Evolutionary conservation across 2,797 vertebrate species (phyloP).

Genomic region (Sebastes taczanowskii): DNA sequence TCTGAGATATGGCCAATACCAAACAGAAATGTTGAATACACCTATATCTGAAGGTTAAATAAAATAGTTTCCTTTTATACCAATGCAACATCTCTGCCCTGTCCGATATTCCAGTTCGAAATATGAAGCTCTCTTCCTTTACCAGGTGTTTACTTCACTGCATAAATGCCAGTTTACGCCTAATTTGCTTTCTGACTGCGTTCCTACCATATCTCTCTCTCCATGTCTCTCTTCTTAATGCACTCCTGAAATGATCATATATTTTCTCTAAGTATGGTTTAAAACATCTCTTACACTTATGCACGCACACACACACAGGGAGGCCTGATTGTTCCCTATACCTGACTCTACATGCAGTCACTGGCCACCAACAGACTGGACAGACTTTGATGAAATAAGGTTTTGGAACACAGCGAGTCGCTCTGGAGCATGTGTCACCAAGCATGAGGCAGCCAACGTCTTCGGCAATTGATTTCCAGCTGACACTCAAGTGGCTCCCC

Average conservation of each 20-base stretch:
- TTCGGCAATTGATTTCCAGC: conserved; percentile 77
- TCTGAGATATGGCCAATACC: conserved; percentile 20
- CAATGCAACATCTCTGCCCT: neutral
- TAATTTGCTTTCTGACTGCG: conserved; percentile 29
- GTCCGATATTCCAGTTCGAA: conserved; percentile 18
- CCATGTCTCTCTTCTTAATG: conserved; percentile 2
- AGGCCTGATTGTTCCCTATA: neutral
- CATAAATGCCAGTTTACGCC: conserved; percentile 51
- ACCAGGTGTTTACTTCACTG: conserved; percentile 33
- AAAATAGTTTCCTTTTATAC: conserved; percentile 17
- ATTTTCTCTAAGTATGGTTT: neutral
- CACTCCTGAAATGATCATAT: neutral
- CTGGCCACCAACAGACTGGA: neutral
- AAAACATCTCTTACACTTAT: neutral
- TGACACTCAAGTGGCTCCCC: conserved; percentile 66
- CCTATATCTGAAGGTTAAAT: conserved; percentile 12
- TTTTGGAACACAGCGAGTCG: conserved; percentile 5
- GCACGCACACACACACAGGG: neutral
- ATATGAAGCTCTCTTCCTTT: conserved; percentile 6
- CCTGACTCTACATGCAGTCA: conserved; percentile 3
- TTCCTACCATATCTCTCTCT: conserved; percentile 4
- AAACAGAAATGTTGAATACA: conserved; percentile 17
- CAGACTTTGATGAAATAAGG: conserved; percentile 37
- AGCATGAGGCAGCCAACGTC: conserved; percentile 51
- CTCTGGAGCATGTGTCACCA: conserved; percentile 50